phyloP scores from a whole-genome alignment of 1,140 invertebrate genomes.

The Epicauta chinensis region DNA sequence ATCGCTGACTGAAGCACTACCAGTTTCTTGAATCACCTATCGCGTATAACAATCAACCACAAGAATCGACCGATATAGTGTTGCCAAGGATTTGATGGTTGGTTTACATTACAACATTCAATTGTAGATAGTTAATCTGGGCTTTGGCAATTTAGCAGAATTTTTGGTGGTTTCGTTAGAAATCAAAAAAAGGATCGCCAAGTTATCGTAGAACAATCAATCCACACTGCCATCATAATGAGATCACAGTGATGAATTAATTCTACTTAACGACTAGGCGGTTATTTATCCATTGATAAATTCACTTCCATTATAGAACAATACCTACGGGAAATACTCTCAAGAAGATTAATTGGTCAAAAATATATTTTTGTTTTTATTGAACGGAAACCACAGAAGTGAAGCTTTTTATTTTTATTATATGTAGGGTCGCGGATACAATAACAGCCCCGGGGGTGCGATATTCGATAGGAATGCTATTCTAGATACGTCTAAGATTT shows the following conservation, averaged over 20 bases:
- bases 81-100: not conserved
- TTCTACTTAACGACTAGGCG: no score
- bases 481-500: constrained; percentile 14
- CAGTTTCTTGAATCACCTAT: constrained; percentile 24
- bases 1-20: constrained; percentile 21
- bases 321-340: constrained; percentile 16
- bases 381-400: constrained; percentile 10
- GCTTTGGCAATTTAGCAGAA: constrained; percentile 16
- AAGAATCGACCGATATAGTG: not conserved
- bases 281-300: constrained; percentile 5
- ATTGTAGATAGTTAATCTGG: constrained; percentile 14
- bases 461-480: constrained; percentile 14
- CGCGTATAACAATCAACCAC: constrained; percentile 22
- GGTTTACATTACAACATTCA: constrained; percentile 17
- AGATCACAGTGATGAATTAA: no score
- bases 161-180: no score
- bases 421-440: constrained; percentile 12
- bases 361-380: constrained; percentile 24
- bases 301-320: constrained; percentile 18
- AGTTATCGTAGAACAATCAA: no score
- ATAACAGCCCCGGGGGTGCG: constrained; percentile 18
- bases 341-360: constrained; percentile 23
- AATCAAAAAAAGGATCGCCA: no score
- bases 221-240: no score
- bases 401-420: constrained; percentile 19